Evolutionary conservation across 2,888 invertebrate genomes (phyloP).

Genomic region (Kuschelorhynchus macadamiae): DNA sequence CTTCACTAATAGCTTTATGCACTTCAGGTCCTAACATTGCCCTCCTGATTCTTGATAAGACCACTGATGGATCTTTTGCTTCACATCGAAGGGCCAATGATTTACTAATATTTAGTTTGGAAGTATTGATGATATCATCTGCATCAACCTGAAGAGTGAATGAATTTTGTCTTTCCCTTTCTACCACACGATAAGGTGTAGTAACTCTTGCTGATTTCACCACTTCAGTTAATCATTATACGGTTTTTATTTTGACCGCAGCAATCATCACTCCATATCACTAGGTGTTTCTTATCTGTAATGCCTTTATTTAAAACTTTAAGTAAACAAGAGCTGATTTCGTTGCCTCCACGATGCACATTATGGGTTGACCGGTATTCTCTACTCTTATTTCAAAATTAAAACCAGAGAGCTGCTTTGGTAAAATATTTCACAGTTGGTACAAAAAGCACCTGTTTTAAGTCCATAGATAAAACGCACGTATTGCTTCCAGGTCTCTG

Average conservation of each 20-base stretch:
- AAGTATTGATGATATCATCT: slow-evolving; percentile 16
- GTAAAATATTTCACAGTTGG: neutral
- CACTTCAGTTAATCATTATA: neutral
- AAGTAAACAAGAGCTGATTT: slow-evolving; percentile 23
- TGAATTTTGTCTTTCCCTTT: slow-evolving; percentile 24
- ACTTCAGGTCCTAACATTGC: too few species aligned
- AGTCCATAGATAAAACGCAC: slow-evolving; percentile 16
- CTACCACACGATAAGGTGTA: slow-evolving; percentile 15
- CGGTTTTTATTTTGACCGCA: slow-evolving; percentile 33
- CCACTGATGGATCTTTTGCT: too few species aligned
- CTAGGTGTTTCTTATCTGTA: slow-evolving; percentile 19
- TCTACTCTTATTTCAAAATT: slow-evolving; percentile 17
- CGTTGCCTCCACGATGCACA: slow-evolving; percentile 31
- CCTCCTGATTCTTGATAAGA: too few species aligned
- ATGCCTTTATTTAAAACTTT: slow-evolving; percentile 19
- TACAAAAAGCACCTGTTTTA: slow-evolving; percentile 20
- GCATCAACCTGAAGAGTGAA: slow-evolving; percentile 24
- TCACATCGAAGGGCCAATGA: too few species aligned
- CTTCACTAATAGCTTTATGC: too few species aligned
- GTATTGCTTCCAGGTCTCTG: slow-evolving; percentile 24
- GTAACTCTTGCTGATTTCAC: too few species aligned
- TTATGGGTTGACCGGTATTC: slow-evolving; percentile 22
- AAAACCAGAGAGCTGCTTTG: too few species aligned
- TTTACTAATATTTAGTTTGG: too few species aligned
- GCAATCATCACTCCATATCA: slow-evolving; percentile 26